Percentiles rank a stretch among this genome's conserved stretches.
Evolutionary conservation across 2,888 invertebrate species (phyloP).

Genomic region (Pteria penguin): DNA sequence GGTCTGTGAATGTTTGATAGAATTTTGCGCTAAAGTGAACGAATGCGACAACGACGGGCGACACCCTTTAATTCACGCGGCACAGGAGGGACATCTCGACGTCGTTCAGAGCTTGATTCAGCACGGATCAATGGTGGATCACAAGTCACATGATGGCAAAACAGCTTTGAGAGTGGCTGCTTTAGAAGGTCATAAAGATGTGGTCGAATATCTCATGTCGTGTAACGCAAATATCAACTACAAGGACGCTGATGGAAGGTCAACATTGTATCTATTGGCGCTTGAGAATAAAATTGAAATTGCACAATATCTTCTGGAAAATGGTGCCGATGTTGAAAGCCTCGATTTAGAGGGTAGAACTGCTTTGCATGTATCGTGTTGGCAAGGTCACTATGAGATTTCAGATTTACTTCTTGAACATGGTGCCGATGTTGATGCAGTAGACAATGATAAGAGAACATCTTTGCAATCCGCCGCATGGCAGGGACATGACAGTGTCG

Average conservation of each 20-base stretch:
- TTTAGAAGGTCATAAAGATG: conserved; percentile 88
- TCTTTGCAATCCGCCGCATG: conserved; percentile 97
- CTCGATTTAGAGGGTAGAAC: conserved; percentile 93
- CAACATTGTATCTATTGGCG: conserved; percentile 94
- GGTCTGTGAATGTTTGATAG: conserved; percentile 80
- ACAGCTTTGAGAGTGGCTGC: conserved; percentile 85
- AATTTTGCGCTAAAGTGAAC: conserved; percentile 80
- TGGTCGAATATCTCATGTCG: conserved; percentile 80
- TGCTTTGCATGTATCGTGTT: conserved; percentile 88
- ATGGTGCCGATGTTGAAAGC: conserved; percentile 88
- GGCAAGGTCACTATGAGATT: conserved; percentile 96
- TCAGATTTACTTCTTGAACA: conserved; percentile 91
- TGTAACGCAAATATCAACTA: conserved; percentile 89
- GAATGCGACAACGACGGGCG: conserved; percentile 81
- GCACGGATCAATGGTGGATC: conserved; percentile 71
- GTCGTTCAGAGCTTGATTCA: conserved; percentile 70
- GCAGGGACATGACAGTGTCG: conserved; percentile 94
- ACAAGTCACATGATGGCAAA: conserved; percentile 88
- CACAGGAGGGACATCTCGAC: conserved; percentile 83
- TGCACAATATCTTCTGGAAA: conserved; percentile 82
- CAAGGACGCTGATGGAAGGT: conserved; percentile 94
- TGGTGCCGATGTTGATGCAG: conserved; percentile 89
- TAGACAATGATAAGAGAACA: conserved; percentile 84
- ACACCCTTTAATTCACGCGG: conserved; percentile 85
- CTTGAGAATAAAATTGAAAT: conserved; percentile 77